Base-by-base conservation (phyloP, 2,888 invertebrate species). In the Diarsia brunnea region DNA sequence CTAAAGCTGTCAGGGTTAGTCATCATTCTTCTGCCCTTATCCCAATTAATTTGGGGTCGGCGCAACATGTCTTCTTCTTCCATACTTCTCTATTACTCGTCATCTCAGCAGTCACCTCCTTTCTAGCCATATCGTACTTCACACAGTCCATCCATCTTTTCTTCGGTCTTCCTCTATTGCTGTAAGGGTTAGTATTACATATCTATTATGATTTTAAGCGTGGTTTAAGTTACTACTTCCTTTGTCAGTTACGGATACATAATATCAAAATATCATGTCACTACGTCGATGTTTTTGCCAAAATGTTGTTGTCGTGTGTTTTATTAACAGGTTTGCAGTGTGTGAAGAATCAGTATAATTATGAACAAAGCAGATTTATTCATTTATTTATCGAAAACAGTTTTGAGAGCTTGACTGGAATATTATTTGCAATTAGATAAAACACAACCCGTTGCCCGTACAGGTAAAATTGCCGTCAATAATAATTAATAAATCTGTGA, bases 251-350 rank as follows among this genome's bases (percentile, higher is more conserved):
- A 24, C 27, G 12, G 55, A 24, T 55, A 55, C 38, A 38, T 38
- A 55, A 14, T 38, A 8, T 27, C 10, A 60, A 70, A 78, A 74
- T 14, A n/a, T 82, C 45, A 11, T 55, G 24, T 79, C 74, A 8
- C 38, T 10, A 43, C 10, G 16, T 14, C n/a, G 55, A 69, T 70
- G 75, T n/a, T 4, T 43, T 31, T 58, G 55, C 51, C n/a, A 38
- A 66, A 61, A 55, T 66, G 1, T 51, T 75, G 45, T 47, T 75
- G 38, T 69, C 51, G 63, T 68, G 69, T 65, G 64, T 79, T 68
- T 64, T 45, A 19, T 70, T 82, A 83, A 79, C 75, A 82, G 68
- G 61, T 47, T 61, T 79, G 66, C 21, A 64, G 55, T 73, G 69
- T 77, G 38, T 70, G 27, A 70, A 64, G 5, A 21, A 14, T 58